phyloP scores from a whole-genome alignment of 92 coral and sea anemone species.

The Desmophyllum pertusum region DNA sequence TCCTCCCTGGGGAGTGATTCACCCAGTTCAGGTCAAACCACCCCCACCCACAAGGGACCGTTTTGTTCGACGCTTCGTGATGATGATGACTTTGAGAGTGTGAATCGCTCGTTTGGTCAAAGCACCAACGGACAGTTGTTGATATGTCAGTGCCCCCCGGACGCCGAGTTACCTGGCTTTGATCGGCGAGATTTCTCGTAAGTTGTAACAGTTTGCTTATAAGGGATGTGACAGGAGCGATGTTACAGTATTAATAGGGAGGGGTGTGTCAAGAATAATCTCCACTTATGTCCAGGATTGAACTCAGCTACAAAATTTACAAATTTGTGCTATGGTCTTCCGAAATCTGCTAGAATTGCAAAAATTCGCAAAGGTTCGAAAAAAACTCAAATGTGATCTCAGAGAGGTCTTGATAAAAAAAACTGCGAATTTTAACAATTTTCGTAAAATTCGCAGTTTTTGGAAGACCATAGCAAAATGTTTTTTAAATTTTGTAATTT shows the following conservation, averaged over 20 bases:
- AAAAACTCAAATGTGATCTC: no score
- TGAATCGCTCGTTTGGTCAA: slow-evolving; percentile 75
- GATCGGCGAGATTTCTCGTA: slow-evolving; percentile 91
- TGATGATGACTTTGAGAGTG: slow-evolving; percentile 65
- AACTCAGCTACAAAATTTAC: no score
- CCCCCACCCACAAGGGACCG: slow-evolving; percentile 55
- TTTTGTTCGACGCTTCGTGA: slow-evolving; percentile 47
- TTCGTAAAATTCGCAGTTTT: no score
- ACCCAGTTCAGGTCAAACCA: slow-evolving; percentile 55
- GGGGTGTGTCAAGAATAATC: neutral
- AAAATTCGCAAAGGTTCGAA: no score
- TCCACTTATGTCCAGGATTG: no score
- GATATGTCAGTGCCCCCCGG: slow-evolving; percentile 94
- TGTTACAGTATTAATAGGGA: neutral
- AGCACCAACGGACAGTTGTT: slow-evolving; percentile 74
- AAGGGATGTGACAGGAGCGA: neutral
- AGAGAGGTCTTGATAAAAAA: no score
- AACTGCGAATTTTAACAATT: no score
- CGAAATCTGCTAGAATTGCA: no score
- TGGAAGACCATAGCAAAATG: no score
- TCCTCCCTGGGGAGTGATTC: slow-evolving; percentile 73
- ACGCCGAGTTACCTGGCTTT: slow-evolving; percentile 88
- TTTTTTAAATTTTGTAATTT: no score
- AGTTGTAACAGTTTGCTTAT: slow-evolving; percentile 24
- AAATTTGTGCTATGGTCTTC: no score